Evolutionary conservation across 2,797 vertebrate genomes (phyloP), one percentile per base, ranked within the genome.

Genomic region (Ispidina picta): DNA sequence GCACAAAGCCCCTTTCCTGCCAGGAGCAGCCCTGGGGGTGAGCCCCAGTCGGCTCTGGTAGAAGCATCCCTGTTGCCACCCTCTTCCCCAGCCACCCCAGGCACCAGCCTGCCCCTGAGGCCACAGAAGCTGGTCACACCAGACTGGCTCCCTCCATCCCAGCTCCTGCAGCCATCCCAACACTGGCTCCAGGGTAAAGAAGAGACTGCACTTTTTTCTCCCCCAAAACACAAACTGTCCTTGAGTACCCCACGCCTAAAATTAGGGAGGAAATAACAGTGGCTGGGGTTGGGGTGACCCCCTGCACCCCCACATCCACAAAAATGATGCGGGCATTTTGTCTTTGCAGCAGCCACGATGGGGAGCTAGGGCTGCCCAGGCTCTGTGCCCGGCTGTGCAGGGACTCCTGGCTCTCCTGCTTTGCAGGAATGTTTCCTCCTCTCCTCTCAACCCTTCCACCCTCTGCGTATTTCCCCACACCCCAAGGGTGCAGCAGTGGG

Each of bases 1-100:
- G 44, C 48, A 82, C 69, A 60, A 66, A 82, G 15, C 17, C 15
- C 12, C 9, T 66, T 55, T 62, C 19, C 28, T 71, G 35, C 2
- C 8, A 66, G 62, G 22, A 77, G 22, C 78, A 73, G 41, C 35
- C 56, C 43, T 9, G 4, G 10, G 35, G 21, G 7, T 3, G 9
- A 89, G 28, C 41, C 77, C 23, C 8, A 5, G 11, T 23, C 6
- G 5, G 29, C 16, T 14, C 54, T 41, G 31, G 17, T 25, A 20
- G 33, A 58, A 83, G 16, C 1, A 2, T 35, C 63, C 33, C 25
- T 28, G 14, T 33, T 81, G 59, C 9, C 52, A 44, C 13, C 14
- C 35, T 23, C 4, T 72, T 78, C 37, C 70, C 15, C 39, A 17
- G 8, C 28, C 0, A 0, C 4, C 39, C 12, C 2, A 3, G 28